Evolutionary conservation across 2,113 vertebrate genomes (phyloP), one percentile per base, ranked within the genome.

Genomic region (Salminus brasiliensis): DNA sequence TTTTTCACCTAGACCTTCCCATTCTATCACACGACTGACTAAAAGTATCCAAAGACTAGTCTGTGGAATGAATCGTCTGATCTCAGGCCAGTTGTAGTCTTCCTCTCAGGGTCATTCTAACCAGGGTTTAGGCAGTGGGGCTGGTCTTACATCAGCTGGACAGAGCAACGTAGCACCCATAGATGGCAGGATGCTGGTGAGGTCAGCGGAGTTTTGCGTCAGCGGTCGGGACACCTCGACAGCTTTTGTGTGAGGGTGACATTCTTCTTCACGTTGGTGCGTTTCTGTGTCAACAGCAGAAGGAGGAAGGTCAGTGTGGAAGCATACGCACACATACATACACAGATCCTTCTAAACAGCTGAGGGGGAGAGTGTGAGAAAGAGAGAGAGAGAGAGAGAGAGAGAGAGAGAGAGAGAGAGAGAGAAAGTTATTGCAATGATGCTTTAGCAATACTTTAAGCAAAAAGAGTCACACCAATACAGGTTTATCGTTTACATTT

Each of bases 281-380:
- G 45, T 79, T 34, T 65, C 69, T 39, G 47, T 73, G 70, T 65
- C 60, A 67, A 80, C 70, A 43, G 8, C 4, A 3, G 49, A 57
- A 74, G 9, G 27, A 53, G 41, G 52, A 29, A 39, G 13, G 74
- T 67, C 60, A 53, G 11, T 4, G 30, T 5, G 47, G 41, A 52
- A 27, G 52, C 5, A 23, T 4, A 39, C 36, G 9, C 41, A 2
- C 1, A 23, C 21, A 39, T 9, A 39, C 41, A 2, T 2, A 43
- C 47, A 49, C 47, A 49, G 47, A 15, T 21, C 18, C 47, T 49
- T 18, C 57, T 34, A 34, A 7, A 4, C 32, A 59, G 71, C 18
- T 5, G 11, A 23, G 16, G 36, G 34, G 25, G 53, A 60, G 1
- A 21, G 7, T 3, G 29, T 29, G 10, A 10, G 3, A 18, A 12